These are phyloP conservation scores for Elephas maximus DNA, from an alignment of 2,113 vertebrate genomes.

Conservation along the genomic window DNA sequence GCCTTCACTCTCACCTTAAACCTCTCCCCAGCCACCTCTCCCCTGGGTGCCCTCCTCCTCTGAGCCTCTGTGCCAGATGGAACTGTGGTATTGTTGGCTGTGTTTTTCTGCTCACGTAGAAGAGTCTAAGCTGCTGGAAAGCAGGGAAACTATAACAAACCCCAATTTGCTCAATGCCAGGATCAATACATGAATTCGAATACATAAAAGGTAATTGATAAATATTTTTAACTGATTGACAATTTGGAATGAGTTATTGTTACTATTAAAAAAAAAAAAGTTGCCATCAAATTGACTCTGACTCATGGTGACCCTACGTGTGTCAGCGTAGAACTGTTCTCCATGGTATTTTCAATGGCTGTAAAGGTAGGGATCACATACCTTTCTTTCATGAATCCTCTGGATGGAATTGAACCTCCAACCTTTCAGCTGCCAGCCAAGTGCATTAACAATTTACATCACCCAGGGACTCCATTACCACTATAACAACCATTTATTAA, in stretches of 20 bases:
- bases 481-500: background rate
- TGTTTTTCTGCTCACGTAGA: background rate
- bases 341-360: background rate
- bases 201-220: background rate
- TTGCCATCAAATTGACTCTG: background rate
- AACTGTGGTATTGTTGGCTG: background rate
- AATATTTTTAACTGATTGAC: background rate
- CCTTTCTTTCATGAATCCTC: too few species aligned
- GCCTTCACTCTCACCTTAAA: fast-evolving
- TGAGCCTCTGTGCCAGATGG: background rate
- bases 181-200: background rate
- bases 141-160: background rate
- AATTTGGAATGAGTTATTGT: background rate
- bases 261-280: too few species aligned
- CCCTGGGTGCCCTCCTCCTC: background rate
- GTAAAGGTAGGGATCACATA: background rate
- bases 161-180: background rate
- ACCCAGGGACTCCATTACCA: background rate
- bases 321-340: background rate
- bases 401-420: background rate
- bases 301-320: background rate
- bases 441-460: background rate
- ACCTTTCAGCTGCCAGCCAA: background rate
- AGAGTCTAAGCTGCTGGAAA: background rate
- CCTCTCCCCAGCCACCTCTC: background rate